Percentiles rank a stretch among this genome's conserved stretches.
Conservation (phyloP, 1,140 invertebrate species). For the Oryctes rhinoceros region DNA sequence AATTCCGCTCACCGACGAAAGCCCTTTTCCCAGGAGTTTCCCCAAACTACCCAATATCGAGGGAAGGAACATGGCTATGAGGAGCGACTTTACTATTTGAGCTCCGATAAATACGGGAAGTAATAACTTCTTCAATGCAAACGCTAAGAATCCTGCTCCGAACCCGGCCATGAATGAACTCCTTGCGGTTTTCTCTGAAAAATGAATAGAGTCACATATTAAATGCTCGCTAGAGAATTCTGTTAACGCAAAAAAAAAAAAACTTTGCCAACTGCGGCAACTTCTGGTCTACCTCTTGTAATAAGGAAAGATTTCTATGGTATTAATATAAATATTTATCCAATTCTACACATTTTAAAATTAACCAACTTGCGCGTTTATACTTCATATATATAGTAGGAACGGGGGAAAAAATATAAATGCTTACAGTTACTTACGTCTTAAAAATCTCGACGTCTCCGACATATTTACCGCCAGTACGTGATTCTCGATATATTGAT, state of each 20-base stretch:
- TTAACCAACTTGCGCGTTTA: no score
- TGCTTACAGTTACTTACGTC: slow-evolving; percentile 61
- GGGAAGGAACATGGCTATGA: slow-evolving; percentile 82
- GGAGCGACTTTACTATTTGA: slow-evolving; percentile 80
- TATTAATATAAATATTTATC: no score
- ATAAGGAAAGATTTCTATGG: no score
- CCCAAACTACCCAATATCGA: slow-evolving; percentile 82
- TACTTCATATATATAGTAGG: no score
- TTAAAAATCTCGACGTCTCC: slow-evolving; percentile 67
- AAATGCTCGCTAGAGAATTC: no score
- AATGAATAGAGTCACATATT: slow-evolving; percentile 40
- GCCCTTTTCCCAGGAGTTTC: slow-evolving; percentile 81
- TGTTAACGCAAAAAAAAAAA: no score
- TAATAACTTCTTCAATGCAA: slow-evolving; percentile 81
- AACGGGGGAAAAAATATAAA: background rate
- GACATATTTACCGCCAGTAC: slow-evolving; percentile 65
- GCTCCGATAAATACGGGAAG: slow-evolving; percentile 79
- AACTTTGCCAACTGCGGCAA: no score
- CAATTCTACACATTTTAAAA: no score
- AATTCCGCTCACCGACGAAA: slow-evolving; percentile 62
- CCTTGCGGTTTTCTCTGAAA: slow-evolving; percentile 62
- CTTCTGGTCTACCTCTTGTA: no score
- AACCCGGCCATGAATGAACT: slow-evolving; percentile 74
- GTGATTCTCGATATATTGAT: slow-evolving; percentile 61
- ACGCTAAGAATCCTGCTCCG: slow-evolving; percentile 76